These are phyloP conservation scores for Bubo bubo DNA, from an alignment of 2,113 vertebrate genomes.

Conservation along the genomic window DNA sequence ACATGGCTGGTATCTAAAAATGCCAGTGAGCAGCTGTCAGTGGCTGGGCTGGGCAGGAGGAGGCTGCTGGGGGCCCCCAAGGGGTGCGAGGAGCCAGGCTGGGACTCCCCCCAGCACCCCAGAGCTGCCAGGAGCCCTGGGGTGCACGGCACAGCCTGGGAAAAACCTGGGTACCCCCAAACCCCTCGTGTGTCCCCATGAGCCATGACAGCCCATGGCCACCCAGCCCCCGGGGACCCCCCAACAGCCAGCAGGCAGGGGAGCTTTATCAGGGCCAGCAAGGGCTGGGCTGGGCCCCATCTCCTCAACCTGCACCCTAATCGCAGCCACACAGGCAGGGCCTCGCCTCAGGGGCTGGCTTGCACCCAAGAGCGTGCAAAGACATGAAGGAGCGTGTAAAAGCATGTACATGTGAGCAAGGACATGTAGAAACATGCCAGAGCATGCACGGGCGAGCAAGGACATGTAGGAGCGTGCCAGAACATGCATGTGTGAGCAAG, in stretches of 20 bases:
- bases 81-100: background rate
- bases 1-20: constrained; percentile 41
- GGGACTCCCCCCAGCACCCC: background rate
- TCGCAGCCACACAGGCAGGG: background rate
- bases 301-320: background rate
- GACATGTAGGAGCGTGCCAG: background rate
- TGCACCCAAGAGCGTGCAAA: background rate
- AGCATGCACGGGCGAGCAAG: fast-evolving
- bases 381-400: background rate
- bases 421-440: background rate
- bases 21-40: constrained; percentile 12
- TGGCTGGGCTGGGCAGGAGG: background rate
- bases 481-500: background rate
- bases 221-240: background rate
- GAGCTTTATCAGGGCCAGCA: background rate
- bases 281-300: background rate
- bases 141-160: fast-evolving
- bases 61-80: background rate
- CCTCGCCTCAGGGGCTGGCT: background rate
- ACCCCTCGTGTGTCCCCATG: background rate
- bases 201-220: background rate
- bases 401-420: fast-evolving
- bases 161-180: background rate
- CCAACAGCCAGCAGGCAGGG: fast-evolving
- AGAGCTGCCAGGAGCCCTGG: fast-evolving